These are phyloP conservation scores for Ferdinandea cuprea DNA, from an alignment of 2,888 invertebrate species.

Conservation along the genomic window DNA sequence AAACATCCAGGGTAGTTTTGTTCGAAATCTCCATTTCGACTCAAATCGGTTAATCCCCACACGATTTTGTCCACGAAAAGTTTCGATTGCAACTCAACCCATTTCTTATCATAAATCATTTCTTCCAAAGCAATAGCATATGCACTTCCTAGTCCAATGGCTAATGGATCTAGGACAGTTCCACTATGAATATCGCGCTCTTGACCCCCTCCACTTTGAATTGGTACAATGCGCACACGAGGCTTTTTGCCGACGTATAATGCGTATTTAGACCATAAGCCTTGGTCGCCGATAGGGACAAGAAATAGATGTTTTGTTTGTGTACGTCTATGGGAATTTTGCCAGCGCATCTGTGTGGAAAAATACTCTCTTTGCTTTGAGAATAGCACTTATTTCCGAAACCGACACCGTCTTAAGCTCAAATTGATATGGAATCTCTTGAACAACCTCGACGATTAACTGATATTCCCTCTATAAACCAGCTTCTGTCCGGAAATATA, in stretches of 20 bases:
- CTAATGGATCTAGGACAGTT: conserved; percentile 97
- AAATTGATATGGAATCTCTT: no score
- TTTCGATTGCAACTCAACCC: conserved; percentile 91
- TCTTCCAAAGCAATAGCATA: conserved; percentile 91
- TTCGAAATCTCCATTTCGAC: conserved; percentile 96
- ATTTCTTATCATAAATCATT: conserved; percentile 94
- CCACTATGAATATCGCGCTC: conserved; percentile 98
- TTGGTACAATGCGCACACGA: conserved; percentile 96
- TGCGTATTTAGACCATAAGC: conserved; percentile 85
- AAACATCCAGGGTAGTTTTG: conserved; percentile 96
- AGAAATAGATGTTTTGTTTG: conserved; percentile 96
- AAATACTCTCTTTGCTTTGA: conserved; percentile 94
- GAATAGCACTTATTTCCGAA: conserved; percentile 94
- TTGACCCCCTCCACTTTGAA: conserved; percentile 99
- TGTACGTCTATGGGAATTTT: conserved; percentile 98
- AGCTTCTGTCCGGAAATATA: no score
- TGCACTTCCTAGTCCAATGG: conserved; percentile 93
- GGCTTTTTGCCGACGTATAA: conserved; percentile 96
- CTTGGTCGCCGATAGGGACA: conserved; percentile 99
- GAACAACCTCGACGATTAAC: no score
- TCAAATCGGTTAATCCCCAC: conserved; percentile 90
- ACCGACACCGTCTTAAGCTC: no score
- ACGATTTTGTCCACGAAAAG: conserved; percentile 91
- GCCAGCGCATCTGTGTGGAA: conserved; percentile 99
- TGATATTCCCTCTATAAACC: no score